phyloP scores from a whole-genome alignment of 2,888 invertebrate genomes.

The Schizaphis graminum region DNA sequence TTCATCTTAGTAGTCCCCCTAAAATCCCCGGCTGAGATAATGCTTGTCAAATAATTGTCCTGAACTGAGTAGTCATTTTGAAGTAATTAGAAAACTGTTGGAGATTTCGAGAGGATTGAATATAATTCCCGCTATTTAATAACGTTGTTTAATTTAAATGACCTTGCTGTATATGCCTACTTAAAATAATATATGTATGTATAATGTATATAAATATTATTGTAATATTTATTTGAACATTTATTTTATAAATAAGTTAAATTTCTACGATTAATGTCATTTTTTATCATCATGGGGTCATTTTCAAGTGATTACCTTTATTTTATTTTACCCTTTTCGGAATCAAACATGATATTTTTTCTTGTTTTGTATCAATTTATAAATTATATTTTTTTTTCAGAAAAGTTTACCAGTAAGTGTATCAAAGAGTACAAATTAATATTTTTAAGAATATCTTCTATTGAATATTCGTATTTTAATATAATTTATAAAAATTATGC shows the following conservation, averaged over 20 bases:
- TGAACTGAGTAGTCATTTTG: not conserved
- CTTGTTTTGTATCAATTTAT: not conserved
- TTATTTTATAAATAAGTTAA: not conserved
- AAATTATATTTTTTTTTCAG: not conserved
- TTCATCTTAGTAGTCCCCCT: not conserved
- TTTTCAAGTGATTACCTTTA: not conserved
- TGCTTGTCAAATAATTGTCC: not conserved
- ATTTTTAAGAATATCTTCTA: not conserved
- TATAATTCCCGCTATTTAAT: not conserved
- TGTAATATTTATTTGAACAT: not conserved
- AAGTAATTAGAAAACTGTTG: not conserved
- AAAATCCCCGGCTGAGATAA: not conserved
- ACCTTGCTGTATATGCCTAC: not conserved
- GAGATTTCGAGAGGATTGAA: not conserved
- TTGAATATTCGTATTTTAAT: not conserved
- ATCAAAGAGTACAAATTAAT: not conserved
- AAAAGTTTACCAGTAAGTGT: not conserved
- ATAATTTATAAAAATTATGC: not conserved
- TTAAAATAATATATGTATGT: not conserved
- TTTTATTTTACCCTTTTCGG: not conserved
- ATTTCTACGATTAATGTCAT: not conserved
- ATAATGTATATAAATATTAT: not conserved
- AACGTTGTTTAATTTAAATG: not conserved
- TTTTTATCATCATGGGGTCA: not conserved
- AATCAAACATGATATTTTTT: not conserved